Evolutionary conservation across 92 coral and sea anemone genomes (phyloP).

Genomic region (Ricordea florida): DNA sequence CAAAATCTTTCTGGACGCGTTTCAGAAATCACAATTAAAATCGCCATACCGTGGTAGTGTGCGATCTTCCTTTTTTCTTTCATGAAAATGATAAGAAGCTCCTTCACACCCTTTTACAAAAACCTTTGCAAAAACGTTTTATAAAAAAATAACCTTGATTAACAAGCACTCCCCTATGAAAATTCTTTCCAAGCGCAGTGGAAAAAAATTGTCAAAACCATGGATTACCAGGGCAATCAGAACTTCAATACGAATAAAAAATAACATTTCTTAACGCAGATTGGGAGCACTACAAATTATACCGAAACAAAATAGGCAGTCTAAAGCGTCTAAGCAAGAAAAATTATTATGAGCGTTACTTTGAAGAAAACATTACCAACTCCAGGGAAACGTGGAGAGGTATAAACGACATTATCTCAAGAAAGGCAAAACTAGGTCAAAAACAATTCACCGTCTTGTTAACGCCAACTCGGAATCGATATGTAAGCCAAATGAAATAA

Average conservation of each 20-base stretch:
- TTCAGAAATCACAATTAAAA: too few species aligned
- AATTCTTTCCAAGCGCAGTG: conserved; percentile 48
- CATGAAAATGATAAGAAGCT: too few species aligned
- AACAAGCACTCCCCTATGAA: conserved; percentile 44
- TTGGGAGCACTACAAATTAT: conserved; percentile 14
- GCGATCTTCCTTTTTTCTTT: too few species aligned
- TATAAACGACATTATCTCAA: too few species aligned
- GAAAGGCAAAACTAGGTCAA: too few species aligned
- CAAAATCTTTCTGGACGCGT: too few species aligned
- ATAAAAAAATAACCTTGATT: conserved; percentile 35
- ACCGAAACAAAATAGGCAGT: conserved; percentile 6
- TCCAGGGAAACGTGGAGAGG: conserved; percentile 25
- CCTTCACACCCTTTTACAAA: too few species aligned
- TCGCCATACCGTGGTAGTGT: too few species aligned
- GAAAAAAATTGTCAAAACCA: conserved; percentile 34
- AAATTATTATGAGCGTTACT: conserved; percentile 1
- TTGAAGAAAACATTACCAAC: conserved; percentile 11
- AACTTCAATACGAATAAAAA: conserved; percentile 41
- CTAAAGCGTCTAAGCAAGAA: conserved; percentile 16
- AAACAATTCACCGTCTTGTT: too few species aligned
- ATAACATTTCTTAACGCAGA: conserved; percentile 34
- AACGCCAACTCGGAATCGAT: too few species aligned
- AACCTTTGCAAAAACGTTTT: too few species aligned
- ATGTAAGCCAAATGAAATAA: too few species aligned
- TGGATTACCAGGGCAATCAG: conserved; percentile 45